These are phyloP conservation scores for Otus sunia DNA, from an alignment of 2,113 vertebrate genomes.

Conservation along the genomic window DNA sequence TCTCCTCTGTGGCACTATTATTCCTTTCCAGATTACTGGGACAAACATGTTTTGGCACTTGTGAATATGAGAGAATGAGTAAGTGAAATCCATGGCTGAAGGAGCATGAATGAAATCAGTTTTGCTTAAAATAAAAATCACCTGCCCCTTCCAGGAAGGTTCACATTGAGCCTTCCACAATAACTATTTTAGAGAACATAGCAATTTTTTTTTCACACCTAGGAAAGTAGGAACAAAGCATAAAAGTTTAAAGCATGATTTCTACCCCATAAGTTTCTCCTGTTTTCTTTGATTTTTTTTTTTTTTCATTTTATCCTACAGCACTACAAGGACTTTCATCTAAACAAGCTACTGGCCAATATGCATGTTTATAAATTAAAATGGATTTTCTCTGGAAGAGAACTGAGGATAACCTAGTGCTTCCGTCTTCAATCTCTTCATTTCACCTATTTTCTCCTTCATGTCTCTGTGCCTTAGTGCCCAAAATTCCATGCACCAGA, in stretches of 20 bases:
- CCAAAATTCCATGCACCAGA: neutral
- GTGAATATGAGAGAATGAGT: neutral
- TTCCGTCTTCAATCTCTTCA: neutral
- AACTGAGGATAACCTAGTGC: neutral
- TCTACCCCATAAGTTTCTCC: neutral
- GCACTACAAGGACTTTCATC: neutral
- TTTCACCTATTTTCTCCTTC: neutral
- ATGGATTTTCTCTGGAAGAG: neutral
- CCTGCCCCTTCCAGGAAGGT: neutral
- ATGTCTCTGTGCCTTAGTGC: neutral
- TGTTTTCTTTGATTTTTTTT: neutral
- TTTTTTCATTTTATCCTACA: neutral
- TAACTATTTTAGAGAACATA: neutral
- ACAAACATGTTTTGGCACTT: neutral
- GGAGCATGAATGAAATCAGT: neutral
- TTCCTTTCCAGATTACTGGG: neutral
- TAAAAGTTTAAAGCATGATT: neutral
- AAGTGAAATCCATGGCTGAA: neutral
- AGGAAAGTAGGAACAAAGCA: neutral
- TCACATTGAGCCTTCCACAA: neutral
- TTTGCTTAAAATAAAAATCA: neutral
- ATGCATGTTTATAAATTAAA: neutral
- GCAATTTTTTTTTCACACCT: neutral
- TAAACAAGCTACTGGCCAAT: neutral
- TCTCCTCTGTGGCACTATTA: neutral